phyloP scores from a whole-genome alignment of 2,888 invertebrate genomes.

The Junonia oenone region DNA sequence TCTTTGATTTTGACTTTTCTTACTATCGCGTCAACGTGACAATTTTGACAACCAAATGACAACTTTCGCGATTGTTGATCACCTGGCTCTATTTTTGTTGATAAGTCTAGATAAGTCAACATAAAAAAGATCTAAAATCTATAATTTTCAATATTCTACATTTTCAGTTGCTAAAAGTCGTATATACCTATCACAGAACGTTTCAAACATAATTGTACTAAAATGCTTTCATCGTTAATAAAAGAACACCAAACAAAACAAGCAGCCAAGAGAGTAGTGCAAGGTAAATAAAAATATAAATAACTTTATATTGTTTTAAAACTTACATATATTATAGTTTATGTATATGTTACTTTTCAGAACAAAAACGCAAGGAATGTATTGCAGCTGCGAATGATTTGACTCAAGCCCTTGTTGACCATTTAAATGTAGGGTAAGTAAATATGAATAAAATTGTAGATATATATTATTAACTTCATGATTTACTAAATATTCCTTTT shows the following conservation, averaged over 20 bases:
- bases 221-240: conserved; percentile 90
- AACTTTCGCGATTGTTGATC: no score
- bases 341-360: conserved; percentile 72
- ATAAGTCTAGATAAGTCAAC: no score
- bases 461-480: no score
- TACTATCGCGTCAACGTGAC: no score
- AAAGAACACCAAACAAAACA: conserved; percentile 93
- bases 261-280: conserved; percentile 86
- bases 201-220: conserved; percentile 30
- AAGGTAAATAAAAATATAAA: conserved; percentile 80
- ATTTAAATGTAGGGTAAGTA: conserved; percentile 95
- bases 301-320: neutral
- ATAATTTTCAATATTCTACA: neutral
- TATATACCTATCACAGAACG: neutral
- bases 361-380: conserved; percentile 95
- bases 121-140: no score
- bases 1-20: no score
- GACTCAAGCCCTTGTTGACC: conserved; percentile 96
- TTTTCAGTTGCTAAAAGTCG: neutral
- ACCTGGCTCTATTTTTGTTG: no score
- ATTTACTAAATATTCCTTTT: no score
- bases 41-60: no score
- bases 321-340: neutral
- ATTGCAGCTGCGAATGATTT: conserved; percentile 94
- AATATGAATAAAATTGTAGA: neutral